These are phyloP conservation scores for Meandrina meandrites DNA, from an alignment of 92 coral and sea anemone species.

Conservation along the genomic window DNA sequence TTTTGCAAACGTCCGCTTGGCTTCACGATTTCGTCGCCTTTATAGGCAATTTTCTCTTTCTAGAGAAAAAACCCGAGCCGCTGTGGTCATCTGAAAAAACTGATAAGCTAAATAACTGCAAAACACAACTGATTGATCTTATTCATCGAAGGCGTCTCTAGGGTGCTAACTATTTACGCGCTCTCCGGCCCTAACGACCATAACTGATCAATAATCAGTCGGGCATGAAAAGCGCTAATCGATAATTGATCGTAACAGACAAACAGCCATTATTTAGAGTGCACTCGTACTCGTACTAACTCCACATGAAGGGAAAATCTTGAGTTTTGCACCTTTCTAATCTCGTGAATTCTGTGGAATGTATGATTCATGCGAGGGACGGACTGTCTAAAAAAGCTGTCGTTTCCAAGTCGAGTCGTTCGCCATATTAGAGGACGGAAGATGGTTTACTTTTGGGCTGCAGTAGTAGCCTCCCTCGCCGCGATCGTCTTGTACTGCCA, in stretches of 20 bases:
- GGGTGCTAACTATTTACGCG: slow-evolving; percentile 42
- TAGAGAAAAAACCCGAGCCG: no score
- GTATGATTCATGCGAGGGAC: slow-evolving; percentile 4
- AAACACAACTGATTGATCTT: slow-evolving; percentile 13
- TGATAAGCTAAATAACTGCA: neutral
- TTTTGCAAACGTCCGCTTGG: neutral
- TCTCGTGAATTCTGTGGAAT: neutral
- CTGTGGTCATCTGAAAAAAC: neutral
- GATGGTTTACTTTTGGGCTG: slow-evolving; percentile 51
- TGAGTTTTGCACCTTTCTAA: neutral
- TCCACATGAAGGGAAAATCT: neutral
- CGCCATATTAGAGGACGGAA: slow-evolving; percentile 54
- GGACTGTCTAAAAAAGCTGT: slow-evolving; percentile 37
- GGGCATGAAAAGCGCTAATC: slow-evolving; percentile 27
- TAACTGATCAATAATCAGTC: slow-evolving; percentile 27
- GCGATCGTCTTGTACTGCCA: slow-evolving; percentile 38
- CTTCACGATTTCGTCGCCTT: slow-evolving; percentile 18
- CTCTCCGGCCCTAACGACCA: slow-evolving; percentile 46
- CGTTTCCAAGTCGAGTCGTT: slow-evolving; percentile 55
- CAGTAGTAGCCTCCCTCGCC: slow-evolving; percentile 12
- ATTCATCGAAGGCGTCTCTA: slow-evolving; percentile 30
- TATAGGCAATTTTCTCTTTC: neutral
- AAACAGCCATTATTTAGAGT: neutral
- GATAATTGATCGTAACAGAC: slow-evolving; percentile 47
- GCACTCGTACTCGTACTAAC: no score